These are phyloP conservation scores for Cathartes aura DNA, from an alignment of 2,113 vertebrate species.

Conservation along the genomic window DNA sequence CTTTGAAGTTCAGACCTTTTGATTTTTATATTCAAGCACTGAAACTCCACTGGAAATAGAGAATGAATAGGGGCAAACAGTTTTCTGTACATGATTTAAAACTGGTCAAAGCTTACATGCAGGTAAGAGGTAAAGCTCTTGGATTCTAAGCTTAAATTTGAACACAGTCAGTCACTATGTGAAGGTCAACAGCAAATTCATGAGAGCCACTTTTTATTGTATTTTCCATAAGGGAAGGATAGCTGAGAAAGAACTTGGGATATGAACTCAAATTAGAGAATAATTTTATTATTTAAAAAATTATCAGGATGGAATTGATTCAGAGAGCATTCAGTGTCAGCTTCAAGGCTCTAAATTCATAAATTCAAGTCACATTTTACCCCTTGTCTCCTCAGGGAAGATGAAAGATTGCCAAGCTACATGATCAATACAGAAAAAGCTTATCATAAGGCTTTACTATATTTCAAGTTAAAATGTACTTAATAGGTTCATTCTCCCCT, in stretches of 20 bases:
- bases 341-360: not conserved
- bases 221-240: not conserved
- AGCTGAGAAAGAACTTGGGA: not conserved
- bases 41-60: not conserved
- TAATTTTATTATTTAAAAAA: not conserved
- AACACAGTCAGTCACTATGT: not conserved
- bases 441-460: slow-evolving; percentile 27
- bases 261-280: not conserved
- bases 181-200: not conserved
- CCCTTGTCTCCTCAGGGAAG: not conserved
- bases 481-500: slow-evolving; percentile 31
- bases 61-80: not conserved
- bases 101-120: not conserved
- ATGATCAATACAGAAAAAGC: slow-evolving; percentile 54
- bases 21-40: not conserved
- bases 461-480: slow-evolving; percentile 48
- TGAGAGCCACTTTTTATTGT: not conserved
- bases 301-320: not conserved
- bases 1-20: not conserved
- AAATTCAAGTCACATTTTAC: slow-evolving; percentile 35
- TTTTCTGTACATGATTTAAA: not conserved
- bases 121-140: not conserved
- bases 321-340: not conserved
- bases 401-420: slow-evolving; percentile 38
- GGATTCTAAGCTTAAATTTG: not conserved